Evolutionary conservation across 2,797 vertebrate genomes (phyloP), one percentile per base, ranked within the genome.

Genomic region (Hipposideros larvatus): DNA sequence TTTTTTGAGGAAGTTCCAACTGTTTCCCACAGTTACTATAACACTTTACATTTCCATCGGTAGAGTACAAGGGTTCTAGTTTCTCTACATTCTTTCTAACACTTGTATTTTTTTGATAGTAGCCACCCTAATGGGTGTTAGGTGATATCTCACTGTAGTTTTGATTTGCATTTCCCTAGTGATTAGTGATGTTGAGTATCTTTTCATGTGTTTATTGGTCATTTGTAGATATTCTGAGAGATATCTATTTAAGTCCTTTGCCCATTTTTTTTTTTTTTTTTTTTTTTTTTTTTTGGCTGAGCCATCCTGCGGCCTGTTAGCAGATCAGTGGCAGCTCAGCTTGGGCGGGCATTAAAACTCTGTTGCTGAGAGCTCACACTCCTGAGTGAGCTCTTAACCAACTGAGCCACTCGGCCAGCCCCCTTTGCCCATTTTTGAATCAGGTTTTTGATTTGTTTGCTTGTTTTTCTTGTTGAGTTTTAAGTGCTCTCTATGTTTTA

Each of bases 191-290:
- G 28, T 59, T 68, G 13, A 63, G 46, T 8, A 61, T 53, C 19
- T 70, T 77, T 86, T 86, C 16, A 63, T 57, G 31, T 82, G 3
- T 66, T 93, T 96, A 61, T 53, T 83, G 26, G 31, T 28, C 37
- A 83, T 96, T 86, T 84, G 21, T 84, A 7, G 83, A 55, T 82
- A 28, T 84, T 89, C 91, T 63, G 34, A 65, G 19, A 89, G 71
- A 86, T 87, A 0, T 77, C 53, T 83, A 4, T 88, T 65, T 19
- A 92, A 83, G 26, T 68, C 15, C 3, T 61, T 79, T 22, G 22
- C 43, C 57, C 24, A 59, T 59, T 41, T 70, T 37, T 21, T 18
- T 37, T 37, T 37, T 34, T 59, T 41, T 70, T 37, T 21, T 18
- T 37, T 37, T 37, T 34, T 34, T 37, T 37, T 37, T 37, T 37